phyloP scores from a whole-genome alignment of 2,797 vertebrate species.

The Lacerta viridis region DNA sequence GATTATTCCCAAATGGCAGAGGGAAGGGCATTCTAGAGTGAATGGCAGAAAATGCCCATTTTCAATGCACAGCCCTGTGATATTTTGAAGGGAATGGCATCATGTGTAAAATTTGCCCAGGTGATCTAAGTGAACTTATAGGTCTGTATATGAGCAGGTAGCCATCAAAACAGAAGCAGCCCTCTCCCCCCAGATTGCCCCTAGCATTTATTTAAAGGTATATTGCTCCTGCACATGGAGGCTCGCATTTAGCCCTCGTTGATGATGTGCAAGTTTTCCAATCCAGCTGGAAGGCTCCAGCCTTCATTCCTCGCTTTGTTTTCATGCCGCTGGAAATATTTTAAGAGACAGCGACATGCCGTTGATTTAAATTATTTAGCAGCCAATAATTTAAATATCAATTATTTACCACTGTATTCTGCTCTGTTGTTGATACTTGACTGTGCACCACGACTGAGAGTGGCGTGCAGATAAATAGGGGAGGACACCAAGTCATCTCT shows the following conservation, averaged over 20 bases:
- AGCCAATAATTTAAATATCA: constrained; percentile 27
- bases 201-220: not conserved
- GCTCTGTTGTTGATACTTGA: not conserved
- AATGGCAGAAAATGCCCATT: too few relatives aligned
- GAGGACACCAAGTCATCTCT: not conserved
- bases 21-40: too few relatives aligned
- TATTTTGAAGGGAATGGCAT: too few relatives aligned
- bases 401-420: not conserved
- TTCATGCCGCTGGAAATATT: constrained; percentile 1
- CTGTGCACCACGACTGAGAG: not conserved
- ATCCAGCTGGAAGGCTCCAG: not conserved
- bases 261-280: too few relatives aligned
- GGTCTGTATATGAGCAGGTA: too few relatives aligned
- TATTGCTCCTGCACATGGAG: not conserved
- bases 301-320: not conserved
- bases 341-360: not conserved
- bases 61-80: too few relatives aligned
- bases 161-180: not conserved
- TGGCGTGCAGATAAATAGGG: fast-evolving
- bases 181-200: not conserved
- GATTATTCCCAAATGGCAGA: too few relatives aligned
- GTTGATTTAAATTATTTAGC: constrained; percentile 18
- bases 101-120: too few relatives aligned
- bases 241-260: not conserved
- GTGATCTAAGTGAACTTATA: too few relatives aligned